A percentile compares a stretch with the other conserved stretches of the same genome.
These are phyloP conservation scores for Rhynchomys soricoides DNA, from an alignment of 2,113 vertebrate genomes.

Conservation along the genomic window DNA sequence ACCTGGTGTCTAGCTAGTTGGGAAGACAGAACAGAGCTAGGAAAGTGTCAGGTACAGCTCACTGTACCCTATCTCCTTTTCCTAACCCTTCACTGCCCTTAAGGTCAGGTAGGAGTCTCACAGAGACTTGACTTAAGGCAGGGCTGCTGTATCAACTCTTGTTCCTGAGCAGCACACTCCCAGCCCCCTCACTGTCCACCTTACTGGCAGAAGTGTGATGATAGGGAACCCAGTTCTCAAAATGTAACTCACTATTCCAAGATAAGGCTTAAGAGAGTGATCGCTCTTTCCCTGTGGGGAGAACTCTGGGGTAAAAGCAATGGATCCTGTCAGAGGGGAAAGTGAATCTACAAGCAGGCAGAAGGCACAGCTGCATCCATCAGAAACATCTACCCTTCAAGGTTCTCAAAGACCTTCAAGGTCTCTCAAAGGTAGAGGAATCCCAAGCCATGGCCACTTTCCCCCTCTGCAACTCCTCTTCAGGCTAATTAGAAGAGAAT, in stretches of 20 bases:
- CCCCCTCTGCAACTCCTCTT: not conserved
- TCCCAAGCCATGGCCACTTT: not conserved
- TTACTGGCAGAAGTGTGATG: not conserved
- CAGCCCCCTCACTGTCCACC: not conserved
- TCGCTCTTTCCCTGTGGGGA: constrained; percentile 1
- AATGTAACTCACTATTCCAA: not conserved
- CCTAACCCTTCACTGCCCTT: not conserved
- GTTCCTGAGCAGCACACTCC: not conserved
- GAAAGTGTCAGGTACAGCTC: not conserved
- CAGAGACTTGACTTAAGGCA: not conserved
- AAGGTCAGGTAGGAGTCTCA: not conserved
- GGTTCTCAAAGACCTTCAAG: not conserved
- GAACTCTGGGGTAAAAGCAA: not conserved
- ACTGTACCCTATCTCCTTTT: not conserved
- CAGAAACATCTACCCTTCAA: not conserved
- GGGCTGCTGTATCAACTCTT: not conserved
- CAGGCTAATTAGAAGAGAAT: not conserved
- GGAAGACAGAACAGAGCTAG: not conserved
- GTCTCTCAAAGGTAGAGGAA: no score
- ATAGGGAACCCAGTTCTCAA: not conserved
- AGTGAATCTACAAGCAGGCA: not conserved
- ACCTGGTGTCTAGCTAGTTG: not conserved
- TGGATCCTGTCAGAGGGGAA: not conserved
- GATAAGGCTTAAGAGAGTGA: not conserved
- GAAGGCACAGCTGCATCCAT: not conserved